Conservation (phyloP, 53 echinoderm and acorn worm genomes). For the Mesocentrotus franciscanus region DNA sequence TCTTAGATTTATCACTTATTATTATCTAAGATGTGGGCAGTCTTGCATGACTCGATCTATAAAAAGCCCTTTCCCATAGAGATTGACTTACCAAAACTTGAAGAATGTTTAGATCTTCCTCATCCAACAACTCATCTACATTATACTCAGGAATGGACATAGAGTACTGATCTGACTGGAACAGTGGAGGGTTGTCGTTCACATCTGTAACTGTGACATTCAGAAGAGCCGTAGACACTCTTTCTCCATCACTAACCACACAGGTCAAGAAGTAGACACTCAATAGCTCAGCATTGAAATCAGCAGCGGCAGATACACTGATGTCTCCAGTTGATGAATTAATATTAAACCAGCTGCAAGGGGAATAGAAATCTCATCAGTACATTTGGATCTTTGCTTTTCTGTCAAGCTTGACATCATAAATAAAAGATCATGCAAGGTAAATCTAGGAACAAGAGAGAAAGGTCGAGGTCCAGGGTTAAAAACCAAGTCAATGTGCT, state of each 20-base stretch:
- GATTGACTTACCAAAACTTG: conserved; percentile 1
- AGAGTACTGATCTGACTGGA: not conserved
- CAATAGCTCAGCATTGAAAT: conserved; percentile 41
- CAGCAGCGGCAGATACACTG: not conserved
- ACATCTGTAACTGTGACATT: conserved; percentile 46
- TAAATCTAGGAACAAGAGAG: not conserved
- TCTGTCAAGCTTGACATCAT: not conserved
- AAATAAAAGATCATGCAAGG: not conserved
- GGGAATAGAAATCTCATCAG: not conserved
- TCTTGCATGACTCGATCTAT: not conserved
- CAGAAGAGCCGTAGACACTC: conserved; percentile 42
- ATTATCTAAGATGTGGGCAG: no score
- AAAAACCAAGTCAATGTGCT: no score
- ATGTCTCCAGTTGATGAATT: conserved; percentile 5
- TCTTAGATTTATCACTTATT: no score
- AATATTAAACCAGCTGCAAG: conserved; percentile 41
- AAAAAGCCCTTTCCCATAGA: not conserved
- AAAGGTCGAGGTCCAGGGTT: not conserved
- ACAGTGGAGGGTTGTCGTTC: conserved; percentile 11
- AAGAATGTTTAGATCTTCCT: not conserved
- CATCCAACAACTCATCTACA: not conserved
- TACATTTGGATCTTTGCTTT: not conserved
- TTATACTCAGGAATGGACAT: conserved; percentile 32
- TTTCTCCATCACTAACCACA: conserved; percentile 1
- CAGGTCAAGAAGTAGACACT: conserved; percentile 63